These are phyloP conservation scores for Holotrichia oblita DNA, from an alignment of 1,140 invertebrate genomes.

Conservation along the genomic window DNA sequence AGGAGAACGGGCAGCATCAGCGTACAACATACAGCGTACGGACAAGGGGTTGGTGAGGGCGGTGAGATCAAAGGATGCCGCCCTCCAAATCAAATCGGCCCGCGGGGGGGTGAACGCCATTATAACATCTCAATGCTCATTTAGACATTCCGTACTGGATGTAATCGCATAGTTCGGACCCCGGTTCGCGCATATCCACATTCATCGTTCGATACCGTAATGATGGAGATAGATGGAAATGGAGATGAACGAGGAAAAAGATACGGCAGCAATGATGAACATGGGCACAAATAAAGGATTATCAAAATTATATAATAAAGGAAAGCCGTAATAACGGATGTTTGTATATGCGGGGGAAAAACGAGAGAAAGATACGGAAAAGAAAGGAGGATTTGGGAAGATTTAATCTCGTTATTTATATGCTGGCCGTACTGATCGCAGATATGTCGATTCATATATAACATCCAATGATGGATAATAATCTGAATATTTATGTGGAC, in stretches of 20 bases:
- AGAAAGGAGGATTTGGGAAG: not conserved
- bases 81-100: conserved; percentile 60
- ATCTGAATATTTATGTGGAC: not conserved
- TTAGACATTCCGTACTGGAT: conserved; percentile 54
- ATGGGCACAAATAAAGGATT: conserved; percentile 30
- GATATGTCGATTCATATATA: too few relatives aligned
- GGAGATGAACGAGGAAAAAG: conserved; percentile 11
- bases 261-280: not conserved
- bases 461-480: not conserved
- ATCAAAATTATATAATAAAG: conserved; percentile 32
- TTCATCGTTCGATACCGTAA: not conserved
- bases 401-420: conserved; percentile 8
- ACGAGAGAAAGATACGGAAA: not conserved
- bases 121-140: conserved; percentile 62
- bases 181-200: conserved; percentile 1
- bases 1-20: conserved; percentile 38
- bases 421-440: not conserved
- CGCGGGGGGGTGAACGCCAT: conserved; percentile 58
- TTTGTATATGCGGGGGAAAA: not conserved
- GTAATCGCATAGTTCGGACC: conserved; percentile 26
- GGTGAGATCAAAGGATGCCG: conserved; percentile 62
- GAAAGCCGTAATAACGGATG: conserved; percentile 19
- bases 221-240: conserved; percentile 12
- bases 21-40: conserved; percentile 32
- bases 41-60: conserved; percentile 51